A percentile compares a stretch with the other conserved stretches of the same genome.
phyloP scores from a whole-genome alignment of 2,888 invertebrate species.

The Amorpha juglandis region DNA sequence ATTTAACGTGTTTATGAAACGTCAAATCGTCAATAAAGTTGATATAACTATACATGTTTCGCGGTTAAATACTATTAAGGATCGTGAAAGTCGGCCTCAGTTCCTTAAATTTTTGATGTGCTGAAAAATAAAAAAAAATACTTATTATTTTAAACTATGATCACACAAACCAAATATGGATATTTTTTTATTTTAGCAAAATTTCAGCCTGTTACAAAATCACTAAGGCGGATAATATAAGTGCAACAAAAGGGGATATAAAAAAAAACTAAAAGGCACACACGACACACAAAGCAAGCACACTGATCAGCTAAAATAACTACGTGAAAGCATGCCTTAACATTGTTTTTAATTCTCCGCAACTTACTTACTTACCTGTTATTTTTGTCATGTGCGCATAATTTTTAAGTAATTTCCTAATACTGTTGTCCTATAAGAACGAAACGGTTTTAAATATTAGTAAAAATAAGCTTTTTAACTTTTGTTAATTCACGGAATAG shows the following conservation, averaged over 20 bases:
- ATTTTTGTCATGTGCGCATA: constrained; percentile 2
- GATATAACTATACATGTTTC: too few relatives aligned
- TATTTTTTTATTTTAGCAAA: background rate
- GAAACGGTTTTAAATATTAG: background rate
- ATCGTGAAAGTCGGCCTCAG: too few relatives aligned
- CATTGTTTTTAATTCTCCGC: constrained; percentile 22
- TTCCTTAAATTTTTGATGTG: background rate
- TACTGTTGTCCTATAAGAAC: background rate
- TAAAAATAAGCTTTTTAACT: background rate
- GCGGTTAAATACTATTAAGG: too few relatives aligned
- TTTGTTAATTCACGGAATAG: constrained; percentile 3
- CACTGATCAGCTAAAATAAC: constrained; percentile 33
- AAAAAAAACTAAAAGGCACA: constrained; percentile 42
- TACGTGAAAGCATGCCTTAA: constrained; percentile 38
- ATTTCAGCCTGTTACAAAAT: constrained; percentile 43
- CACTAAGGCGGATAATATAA: constrained; percentile 33
- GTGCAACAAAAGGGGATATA: constrained; percentile 40
- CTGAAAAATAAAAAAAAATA: background rate
- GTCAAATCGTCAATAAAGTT: too few relatives aligned
- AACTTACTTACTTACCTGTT: constrained; percentile 39
- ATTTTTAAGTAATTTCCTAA: constrained; percentile 10
- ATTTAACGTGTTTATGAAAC: too few relatives aligned
- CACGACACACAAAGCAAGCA: constrained; percentile 44
- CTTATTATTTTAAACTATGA: background rate
- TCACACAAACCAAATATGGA: background rate